phyloP scores from a whole-genome alignment of 2,888 invertebrate genomes.

The Heliconius charithonia region DNA sequence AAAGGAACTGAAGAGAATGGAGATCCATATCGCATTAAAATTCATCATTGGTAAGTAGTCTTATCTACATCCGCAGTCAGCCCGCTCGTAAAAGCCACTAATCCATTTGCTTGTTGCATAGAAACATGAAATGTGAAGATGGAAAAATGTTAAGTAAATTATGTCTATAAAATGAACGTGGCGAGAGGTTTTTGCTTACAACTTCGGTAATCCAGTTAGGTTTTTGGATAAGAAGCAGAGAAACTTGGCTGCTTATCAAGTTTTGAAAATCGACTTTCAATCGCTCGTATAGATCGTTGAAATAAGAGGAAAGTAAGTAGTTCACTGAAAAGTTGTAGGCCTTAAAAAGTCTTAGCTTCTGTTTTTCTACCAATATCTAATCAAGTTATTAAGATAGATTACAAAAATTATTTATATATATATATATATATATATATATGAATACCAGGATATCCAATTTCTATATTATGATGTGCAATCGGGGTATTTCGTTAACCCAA shows the following conservation, averaged over 20 bases:
- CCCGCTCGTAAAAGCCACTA: slow-evolving; percentile 54
- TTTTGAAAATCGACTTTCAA: not conserved
- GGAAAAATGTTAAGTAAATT: slow-evolving; percentile 32
- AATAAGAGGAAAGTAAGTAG: not conserved
- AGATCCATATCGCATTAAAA: slow-evolving; percentile 26
- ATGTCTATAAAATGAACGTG: slow-evolving; percentile 22
- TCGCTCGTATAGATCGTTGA: not conserved
- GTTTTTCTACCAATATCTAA: too few relatives aligned
- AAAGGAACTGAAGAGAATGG: slow-evolving; percentile 9
- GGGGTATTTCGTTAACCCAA: too few relatives aligned
- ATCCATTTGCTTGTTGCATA: slow-evolving; percentile 53
- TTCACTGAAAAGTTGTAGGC: not conserved
- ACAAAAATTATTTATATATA: too few relatives aligned
- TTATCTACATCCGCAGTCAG: slow-evolving; percentile 48
- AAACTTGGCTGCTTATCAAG: not conserved
- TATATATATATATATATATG: not conserved
- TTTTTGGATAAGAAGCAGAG: not conserved
- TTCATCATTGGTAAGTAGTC: slow-evolving; percentile 21
- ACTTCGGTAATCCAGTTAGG: not conserved
- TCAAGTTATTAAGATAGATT: not conserved
- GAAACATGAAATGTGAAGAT: slow-evolving; percentile 36
- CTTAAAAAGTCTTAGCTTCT: not conserved
- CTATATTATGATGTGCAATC: too few relatives aligned
- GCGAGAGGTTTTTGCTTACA: not conserved
- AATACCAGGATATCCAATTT: not conserved